Base-by-base conservation (phyloP, 2,888 invertebrate genomes). In the Sphaerophoria taeniata region DNA sequence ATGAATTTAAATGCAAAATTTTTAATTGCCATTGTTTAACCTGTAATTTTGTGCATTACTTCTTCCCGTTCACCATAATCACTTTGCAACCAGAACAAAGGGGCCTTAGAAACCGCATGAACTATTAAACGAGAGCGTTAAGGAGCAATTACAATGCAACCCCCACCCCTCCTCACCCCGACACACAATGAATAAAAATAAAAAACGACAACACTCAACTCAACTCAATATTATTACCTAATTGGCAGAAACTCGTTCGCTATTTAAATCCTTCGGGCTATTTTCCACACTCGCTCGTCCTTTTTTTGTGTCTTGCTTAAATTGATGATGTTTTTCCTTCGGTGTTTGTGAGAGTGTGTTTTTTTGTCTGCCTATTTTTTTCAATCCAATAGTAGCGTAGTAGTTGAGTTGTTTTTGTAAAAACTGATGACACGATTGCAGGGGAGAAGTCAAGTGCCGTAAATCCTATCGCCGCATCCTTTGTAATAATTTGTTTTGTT, bases 171-270 rank as follows among this genome's bases (percentile, higher is more conserved):
- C 1, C 24, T 24, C n/a, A n/a, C n/a, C n/a, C 16, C 33, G 16
- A 43, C 36, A 43, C 6, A 73, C 24, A 61, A 60, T 60, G 56
- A 51, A 74, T 11, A 14, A 72, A 71, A 49, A 55, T 36, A 16
- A 61, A 1, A 61, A 16, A 58, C 6, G 5, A 6, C 33, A 36
- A 58, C 43, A 39, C 45, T 31, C 31, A 65, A 75, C 49, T 58
- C 75, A 71, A 76, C 80, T 80, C 80, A 76, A 80, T 73, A 76
- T 81, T 85, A 85, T 85, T 85, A 85, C 85, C 85, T 85, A 85
- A 85, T 85, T 85, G 85, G 85, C 85, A 81, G 85, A 81, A 81
- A 85, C 85, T 85, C 76, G 81, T 85, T 85, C 69, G 85, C 81
- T 85, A 85, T 85, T 85, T 85, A 77, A 85, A 85, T 85, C 85